A percentile compares a stretch with the other conserved stretches of the same genome.
These are phyloP conservation scores for Astyanax mexicanus DNA, from an alignment of 2,797 vertebrate species.

Conservation along the genomic window DNA sequence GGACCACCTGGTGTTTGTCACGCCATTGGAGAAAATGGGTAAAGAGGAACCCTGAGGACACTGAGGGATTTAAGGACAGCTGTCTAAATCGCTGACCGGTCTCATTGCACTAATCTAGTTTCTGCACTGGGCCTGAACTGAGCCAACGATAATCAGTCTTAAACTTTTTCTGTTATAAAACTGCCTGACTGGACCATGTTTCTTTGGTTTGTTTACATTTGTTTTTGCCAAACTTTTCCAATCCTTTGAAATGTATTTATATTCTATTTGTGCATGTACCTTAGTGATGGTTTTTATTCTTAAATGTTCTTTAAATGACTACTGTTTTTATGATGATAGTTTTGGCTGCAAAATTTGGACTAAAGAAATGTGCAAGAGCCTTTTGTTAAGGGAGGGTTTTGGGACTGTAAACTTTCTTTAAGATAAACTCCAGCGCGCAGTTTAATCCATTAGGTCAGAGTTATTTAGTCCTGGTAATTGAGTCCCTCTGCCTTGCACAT, in stretches of 20 bases:
- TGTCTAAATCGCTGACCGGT: slow-evolving; percentile 78
- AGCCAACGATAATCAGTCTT: slow-evolving; percentile 90
- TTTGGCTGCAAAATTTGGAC: slow-evolving; percentile 67
- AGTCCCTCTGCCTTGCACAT: too few species aligned
- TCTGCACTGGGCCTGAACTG: slow-evolving; percentile 96
- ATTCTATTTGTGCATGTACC: slow-evolving; percentile 93
- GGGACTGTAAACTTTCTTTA: slow-evolving; percentile 59
- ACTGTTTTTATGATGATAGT: slow-evolving; percentile 79
- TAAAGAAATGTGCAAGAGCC: slow-evolving; percentile 72
- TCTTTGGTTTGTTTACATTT: slow-evolving; percentile 79
- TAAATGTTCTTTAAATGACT: slow-evolving; percentile 85
- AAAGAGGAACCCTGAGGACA: slow-evolving; percentile 86
- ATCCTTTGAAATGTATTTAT: slow-evolving; percentile 90
- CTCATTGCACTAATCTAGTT: slow-evolving; percentile 79
- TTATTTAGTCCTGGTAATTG: too few species aligned
- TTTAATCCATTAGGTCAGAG: too few species aligned
- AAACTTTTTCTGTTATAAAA: slow-evolving; percentile 85
- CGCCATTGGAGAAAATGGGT: slow-evolving; percentile 93
- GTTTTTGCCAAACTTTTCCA: slow-evolving; percentile 85
- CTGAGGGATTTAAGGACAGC: slow-evolving; percentile 86
- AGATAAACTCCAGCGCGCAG: not conserved
- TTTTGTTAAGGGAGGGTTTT: slow-evolving; percentile 74
- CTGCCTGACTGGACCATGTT: slow-evolving; percentile 86
- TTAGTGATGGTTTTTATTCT: slow-evolving; percentile 94
- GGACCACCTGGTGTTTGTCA: slow-evolving; percentile 96